phyloP scores from a whole-genome alignment of 2,888 invertebrate species.

The Dugesia japonica region DNA sequence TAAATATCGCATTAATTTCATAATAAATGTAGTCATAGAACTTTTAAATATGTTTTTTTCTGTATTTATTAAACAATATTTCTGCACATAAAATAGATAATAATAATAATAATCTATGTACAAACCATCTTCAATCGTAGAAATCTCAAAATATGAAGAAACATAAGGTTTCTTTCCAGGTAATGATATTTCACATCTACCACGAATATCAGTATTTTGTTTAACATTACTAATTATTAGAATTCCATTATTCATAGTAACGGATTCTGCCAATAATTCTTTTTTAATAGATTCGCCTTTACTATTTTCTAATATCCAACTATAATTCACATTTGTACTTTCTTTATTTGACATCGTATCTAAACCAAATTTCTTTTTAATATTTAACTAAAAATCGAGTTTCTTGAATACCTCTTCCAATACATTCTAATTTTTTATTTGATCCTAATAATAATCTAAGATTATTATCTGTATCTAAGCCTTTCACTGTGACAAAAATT shows the following conservation, averaged over 20 bases:
- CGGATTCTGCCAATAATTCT: neutral
- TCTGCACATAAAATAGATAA: no score
- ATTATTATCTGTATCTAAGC: neutral
- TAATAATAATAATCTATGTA: neutral
- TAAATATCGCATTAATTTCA: no score
- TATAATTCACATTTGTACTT: neutral
- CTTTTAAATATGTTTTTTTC: no score
- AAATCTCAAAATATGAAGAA: neutral
- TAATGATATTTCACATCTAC: neutral
- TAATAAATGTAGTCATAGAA: no score
- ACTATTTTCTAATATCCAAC: neutral
- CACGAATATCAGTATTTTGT: neutral
- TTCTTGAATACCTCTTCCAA: neutral
- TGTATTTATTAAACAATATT: no score
- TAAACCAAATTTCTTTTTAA: neutral
- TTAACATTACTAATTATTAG: neutral
- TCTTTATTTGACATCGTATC: neutral
- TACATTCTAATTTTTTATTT: neutral
- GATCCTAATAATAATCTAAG: neutral
- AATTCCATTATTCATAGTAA: neutral
- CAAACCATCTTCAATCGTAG: neutral
- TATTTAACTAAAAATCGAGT: neutral
- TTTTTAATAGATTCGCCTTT: neutral
- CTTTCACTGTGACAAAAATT: neutral
- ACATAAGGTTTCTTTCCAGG: neutral